phyloP scores from a whole-genome alignment of 1,140 invertebrate genomes.

The Bombus sibiricus region DNA sequence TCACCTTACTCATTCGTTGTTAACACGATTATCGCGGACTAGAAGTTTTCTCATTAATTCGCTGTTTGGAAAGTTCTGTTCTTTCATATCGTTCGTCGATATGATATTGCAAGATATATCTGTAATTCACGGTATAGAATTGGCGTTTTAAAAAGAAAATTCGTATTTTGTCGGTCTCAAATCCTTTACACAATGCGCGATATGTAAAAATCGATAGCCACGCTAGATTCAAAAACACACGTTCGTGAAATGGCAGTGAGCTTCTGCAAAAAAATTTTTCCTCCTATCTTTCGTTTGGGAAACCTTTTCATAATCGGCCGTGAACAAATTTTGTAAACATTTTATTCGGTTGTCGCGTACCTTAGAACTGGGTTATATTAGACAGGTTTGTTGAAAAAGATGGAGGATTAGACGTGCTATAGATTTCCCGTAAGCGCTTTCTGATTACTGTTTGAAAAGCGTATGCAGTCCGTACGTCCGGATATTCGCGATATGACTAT shows the following conservation, averaged over 20 bases:
- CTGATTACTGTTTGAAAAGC: constrained; percentile 39
- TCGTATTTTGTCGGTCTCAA: not conserved
- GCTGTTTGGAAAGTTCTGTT: not conserved
- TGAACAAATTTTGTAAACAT: not conserved
- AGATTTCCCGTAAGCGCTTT: constrained; percentile 47
- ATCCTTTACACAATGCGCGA: not conserved
- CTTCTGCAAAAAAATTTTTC: not conserved
- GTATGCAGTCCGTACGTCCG: not conserved
- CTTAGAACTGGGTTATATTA: constrained; percentile 3
- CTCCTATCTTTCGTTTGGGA: not conserved
- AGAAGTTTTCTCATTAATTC: constrained; percentile 17
- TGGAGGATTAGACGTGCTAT: constrained; percentile 18
- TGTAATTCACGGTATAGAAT: not conserved
- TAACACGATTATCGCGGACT: constrained; percentile 8
- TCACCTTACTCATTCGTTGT: constrained; percentile 20
- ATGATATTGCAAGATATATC: not conserved
- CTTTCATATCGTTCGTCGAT: not conserved
- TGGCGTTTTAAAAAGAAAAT: not conserved
- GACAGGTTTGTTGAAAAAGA: not conserved
- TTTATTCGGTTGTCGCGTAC: not conserved
- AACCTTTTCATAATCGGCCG: not conserved
- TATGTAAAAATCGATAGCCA: not conserved
- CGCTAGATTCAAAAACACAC: not conserved
- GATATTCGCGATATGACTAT: constrained; percentile 23
- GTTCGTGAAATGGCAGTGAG: not conserved